Evolutionary conservation across 2,113 vertebrate genomes (phyloP).

Genomic region (Lagopus muta): DNA sequence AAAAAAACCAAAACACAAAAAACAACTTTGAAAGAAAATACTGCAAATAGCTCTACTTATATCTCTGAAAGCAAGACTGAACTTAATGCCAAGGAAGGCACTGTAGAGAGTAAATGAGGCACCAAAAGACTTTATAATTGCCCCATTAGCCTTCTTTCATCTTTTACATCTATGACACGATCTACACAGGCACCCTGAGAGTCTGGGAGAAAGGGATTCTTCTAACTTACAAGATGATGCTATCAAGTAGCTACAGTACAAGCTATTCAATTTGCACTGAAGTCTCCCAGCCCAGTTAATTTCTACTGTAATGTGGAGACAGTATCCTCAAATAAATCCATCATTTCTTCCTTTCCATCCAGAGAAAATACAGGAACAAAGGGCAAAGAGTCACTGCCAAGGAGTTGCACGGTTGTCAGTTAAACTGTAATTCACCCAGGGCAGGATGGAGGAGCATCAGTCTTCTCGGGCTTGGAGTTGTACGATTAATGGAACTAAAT

Average conservation of each 20-base stretch:
- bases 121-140: constrained; percentile 43
- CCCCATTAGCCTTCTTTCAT: constrained; percentile 51
- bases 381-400: constrained; percentile 30
- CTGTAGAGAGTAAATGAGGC: constrained; percentile 41
- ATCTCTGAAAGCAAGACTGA: neutral
- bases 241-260: neutral
- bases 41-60: constrained; percentile 2
- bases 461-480: neutral
- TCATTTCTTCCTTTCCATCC: neutral
- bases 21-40: constrained; percentile 13
- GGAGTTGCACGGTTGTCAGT: neutral
- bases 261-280: neutral
- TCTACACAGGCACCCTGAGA: constrained; percentile 27
- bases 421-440: constrained; percentile 57
- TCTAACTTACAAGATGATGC: neutral
- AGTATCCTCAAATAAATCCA: neutral
- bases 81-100: constrained; percentile 5
- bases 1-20: neutral
- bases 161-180: constrained; percentile 26
- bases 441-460: neutral
- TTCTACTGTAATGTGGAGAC: neutral
- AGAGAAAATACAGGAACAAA: neutral
- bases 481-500: constrained; percentile 60
- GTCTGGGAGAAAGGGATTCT: neutral
- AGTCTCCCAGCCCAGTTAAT: constrained; percentile 12